Evolutionary conservation across 2,113 vertebrate genomes (phyloP).

Genomic region (Nothobranchius kuhntae): DNA sequence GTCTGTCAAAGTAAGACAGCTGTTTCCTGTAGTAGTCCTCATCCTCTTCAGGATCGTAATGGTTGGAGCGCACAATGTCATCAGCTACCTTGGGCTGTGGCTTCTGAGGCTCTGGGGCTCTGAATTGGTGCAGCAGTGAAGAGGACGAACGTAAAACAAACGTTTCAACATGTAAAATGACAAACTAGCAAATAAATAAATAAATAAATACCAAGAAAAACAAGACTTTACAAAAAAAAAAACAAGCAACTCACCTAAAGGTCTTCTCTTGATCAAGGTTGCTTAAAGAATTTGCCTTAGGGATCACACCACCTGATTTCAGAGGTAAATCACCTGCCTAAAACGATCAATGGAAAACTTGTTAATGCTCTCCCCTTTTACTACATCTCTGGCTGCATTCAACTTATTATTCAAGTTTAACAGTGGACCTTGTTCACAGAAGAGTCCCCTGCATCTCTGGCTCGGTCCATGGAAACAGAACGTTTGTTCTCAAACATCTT

Average conservation of each 20-base stretch:
- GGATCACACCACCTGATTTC: conserved; percentile 84
- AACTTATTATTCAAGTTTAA: not conserved
- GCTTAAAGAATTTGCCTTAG: conserved; percentile 88
- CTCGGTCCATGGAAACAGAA: conserved; percentile 88
- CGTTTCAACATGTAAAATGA: not conserved
- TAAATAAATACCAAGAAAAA: not conserved
- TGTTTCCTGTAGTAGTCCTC: conserved; percentile 97
- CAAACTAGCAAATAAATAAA: not conserved
- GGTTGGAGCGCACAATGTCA: conserved; percentile 91
- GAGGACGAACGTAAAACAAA: not conserved
- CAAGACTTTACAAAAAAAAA: not conserved
- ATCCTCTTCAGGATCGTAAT: conserved; percentile 92
- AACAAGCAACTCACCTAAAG: conserved; percentile 81
- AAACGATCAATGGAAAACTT: not conserved
- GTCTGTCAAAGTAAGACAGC: conserved; percentile 92
- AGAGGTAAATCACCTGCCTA: conserved; percentile 88
- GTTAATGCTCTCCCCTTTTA: not conserved
- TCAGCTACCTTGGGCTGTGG: conserved; percentile 85
- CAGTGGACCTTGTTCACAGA: conserved; percentile 80
- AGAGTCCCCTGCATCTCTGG: conserved; percentile 83
- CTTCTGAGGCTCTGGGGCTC: conserved; percentile 92
- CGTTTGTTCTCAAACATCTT: conserved; percentile 99
- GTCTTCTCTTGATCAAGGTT: conserved; percentile 93
- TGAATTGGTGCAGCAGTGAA: conserved; percentile 46
- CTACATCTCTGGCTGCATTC: not conserved